Conservation (phyloP, 2,888 invertebrate genomes). For the Willowsia nigromaculata region DNA sequence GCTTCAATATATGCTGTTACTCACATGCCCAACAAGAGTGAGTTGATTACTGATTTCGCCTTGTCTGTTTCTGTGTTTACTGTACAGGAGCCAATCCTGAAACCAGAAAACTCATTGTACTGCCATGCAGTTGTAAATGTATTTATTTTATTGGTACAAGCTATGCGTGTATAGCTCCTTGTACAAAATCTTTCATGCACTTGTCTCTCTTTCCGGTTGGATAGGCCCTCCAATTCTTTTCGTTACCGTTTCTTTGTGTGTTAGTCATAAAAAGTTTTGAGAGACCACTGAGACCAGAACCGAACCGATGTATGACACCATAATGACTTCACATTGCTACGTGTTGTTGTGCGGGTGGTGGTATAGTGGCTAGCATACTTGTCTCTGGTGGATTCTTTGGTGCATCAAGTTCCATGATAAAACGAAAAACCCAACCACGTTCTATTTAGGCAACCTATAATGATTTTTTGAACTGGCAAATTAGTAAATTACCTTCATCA, state of each 20-base stretch:
- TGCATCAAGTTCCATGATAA: constrained; percentile 1
- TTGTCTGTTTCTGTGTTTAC: not conserved
- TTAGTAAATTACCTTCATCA: not conserved
- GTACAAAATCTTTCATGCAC: constrained; percentile 40
- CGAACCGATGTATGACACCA: constrained; percentile 44
- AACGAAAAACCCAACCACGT: constrained; percentile 55
- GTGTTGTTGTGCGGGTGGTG: constrained; percentile 64
- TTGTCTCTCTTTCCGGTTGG: constrained; percentile 68
- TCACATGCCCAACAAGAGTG: not conserved
- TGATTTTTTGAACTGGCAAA: not conserved
- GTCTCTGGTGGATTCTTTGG: not conserved
- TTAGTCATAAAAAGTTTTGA: not conserved
- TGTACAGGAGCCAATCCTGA: constrained; percentile 11
- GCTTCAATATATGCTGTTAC: not conserved
- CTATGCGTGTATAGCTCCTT: not conserved
- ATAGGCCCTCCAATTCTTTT: constrained; percentile 54
- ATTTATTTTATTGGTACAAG: not conserved
- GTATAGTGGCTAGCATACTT: constrained; percentile 42
- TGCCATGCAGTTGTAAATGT: not conserved
- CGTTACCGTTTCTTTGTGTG: not conserved
- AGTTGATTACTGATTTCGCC: constrained; percentile 54
- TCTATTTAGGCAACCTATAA: constrained; percentile 19
- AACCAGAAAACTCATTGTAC: not conserved
- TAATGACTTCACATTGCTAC: constrained; percentile 52
- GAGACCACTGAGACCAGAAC: constrained; percentile 11